Base-by-base conservation (phyloP, 2,113 vertebrate species). In the Microtus pennsylvanicus region DNA sequence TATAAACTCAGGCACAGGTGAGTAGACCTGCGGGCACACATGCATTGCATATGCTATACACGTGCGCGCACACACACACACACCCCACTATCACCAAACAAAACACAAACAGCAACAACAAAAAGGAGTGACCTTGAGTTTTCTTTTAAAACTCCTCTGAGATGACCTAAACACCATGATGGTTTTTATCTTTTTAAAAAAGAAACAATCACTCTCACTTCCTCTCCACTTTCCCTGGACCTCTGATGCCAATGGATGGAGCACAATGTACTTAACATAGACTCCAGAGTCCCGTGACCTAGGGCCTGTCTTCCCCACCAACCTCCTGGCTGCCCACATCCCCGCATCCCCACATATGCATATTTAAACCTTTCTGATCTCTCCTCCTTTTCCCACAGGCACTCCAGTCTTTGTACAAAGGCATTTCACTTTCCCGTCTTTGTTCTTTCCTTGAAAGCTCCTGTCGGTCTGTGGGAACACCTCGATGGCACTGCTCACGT, bases 111-210 rank as follows among this genome's bases (percentile, higher is more conserved):
- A 58, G 17, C 55, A 58, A 58, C 26, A 69, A 86, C 28, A 12
- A 22, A 33, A 35, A 33, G 95, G 75, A 30, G 91, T 17, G 70
- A 50, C 75, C 63, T 93, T 95, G 94, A 78, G 93, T 91, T 94
- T 94, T 91, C 83, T 50, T 78, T 47, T 91, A 88, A 93, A 89
- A 95, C 85, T 93, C 33, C 24, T 93, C 93, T 93, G 52, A 76
- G 82, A 80, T 78, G n/a, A 52, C 93, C 65, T 83, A 82, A 91
- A 96, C 38, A 65, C 50, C 3, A 24, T 50, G 22, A 72, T 81
- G 10, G 55, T 91, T 19, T 58, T 58, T 58, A 70, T 35, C 5
- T 30, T 96, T 87, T 69, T 65, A 83, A 74, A 96, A 78, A 95
- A 63, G 70, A 92, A 85, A 13, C 69, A 80, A 87, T 65, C 61